These are phyloP conservation scores for Uria aalge DNA, from an alignment of 2,113 vertebrate genomes.

Conservation along the genomic window DNA sequence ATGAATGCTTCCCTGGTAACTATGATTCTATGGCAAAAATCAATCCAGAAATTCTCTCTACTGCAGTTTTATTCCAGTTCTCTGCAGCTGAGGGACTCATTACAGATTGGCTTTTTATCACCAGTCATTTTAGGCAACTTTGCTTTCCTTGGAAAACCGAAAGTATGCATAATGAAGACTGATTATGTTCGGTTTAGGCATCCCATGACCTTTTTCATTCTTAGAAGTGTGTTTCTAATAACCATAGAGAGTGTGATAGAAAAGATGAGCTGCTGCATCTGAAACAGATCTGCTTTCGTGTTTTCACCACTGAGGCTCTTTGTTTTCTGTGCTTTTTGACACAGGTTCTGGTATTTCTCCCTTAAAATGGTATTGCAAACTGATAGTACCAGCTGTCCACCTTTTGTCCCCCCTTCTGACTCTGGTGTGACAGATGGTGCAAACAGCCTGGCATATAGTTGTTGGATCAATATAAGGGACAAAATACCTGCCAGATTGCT, in stretches of 20 bases:
- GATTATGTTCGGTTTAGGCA: not conserved
- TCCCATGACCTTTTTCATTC: not conserved
- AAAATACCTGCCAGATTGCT: constrained; percentile 64
- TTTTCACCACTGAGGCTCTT: not conserved
- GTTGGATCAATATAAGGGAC: constrained; percentile 55
- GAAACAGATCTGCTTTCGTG: not conserved
- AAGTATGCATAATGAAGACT: not conserved
- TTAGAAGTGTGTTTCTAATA: not conserved
- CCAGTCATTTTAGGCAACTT: constrained; percentile 13
- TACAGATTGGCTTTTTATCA: constrained; percentile 38
- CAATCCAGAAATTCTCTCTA: constrained; percentile 37
- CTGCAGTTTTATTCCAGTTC: constrained; percentile 8
- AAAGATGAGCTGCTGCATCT: not conserved
- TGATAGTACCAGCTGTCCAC: constrained; percentile 67
- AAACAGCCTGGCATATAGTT: constrained; percentile 53
- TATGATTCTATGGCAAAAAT: constrained; percentile 47
- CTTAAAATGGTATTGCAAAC: constrained; percentile 45
- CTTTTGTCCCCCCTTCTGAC: constrained; percentile 38
- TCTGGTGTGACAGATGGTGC: constrained; percentile 64
- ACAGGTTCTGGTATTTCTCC: constrained; percentile 39
- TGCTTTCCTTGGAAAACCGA: constrained; percentile 1
- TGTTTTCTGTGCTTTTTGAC: constrained; percentile 27
- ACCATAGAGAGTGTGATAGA: not conserved
- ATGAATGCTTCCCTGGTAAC: constrained; percentile 42
- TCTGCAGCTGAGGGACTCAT: constrained; percentile 27